Evolutionary conservation across 1,140 invertebrate species (phyloP), one percentile per base, ranked within the genome.

Genomic region (Procambarus clarkii): DNA sequence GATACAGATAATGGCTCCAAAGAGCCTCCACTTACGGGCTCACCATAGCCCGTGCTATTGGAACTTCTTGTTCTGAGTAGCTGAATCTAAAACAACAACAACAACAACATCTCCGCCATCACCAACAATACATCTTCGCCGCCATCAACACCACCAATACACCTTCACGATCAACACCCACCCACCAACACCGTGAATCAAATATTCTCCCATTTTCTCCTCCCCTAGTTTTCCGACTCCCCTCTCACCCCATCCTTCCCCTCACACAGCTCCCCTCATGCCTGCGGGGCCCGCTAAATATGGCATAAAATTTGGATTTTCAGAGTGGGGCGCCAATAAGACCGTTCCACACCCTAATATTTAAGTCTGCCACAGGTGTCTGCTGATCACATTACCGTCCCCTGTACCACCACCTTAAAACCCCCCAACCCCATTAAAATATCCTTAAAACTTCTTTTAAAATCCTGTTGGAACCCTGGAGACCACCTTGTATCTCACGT

Each of bases 231-330:
- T 18, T 21, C 64, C 64, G 4, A 4, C 64, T 69, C 64, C 64
- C 21, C 64, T 69, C 64, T 18, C 64, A 13, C 64, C 64, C 34
- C 34, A 34, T 34, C 34, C 34, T n/a, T n/a, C 64, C 18, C 64
- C 64, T 69, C 64, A 34, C 2, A 21, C 64, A 69, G 64, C 18
- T 69, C 64, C 64, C 64, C 64, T 69, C 64, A 18, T 69, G 18
- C 64, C 64, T 69, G 11, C 18, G 11, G 21, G 11, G 9, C 11
- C 11, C 13, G 4, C 64, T 69, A 69, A 18, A 69, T 69, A 69
- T 69, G 64, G 64, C 64, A 69, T 69, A 69, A 69, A 69, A 69
- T 69, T 69, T 69, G 64, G 64, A 69, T 69, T 69, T 69, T 11
- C 11, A 18, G 11, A 3, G 64, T 21, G 64, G 11, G 18, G 64